Conservation (phyloP, 2,888 invertebrate species). For the Cheilosia vulpina region DNA sequence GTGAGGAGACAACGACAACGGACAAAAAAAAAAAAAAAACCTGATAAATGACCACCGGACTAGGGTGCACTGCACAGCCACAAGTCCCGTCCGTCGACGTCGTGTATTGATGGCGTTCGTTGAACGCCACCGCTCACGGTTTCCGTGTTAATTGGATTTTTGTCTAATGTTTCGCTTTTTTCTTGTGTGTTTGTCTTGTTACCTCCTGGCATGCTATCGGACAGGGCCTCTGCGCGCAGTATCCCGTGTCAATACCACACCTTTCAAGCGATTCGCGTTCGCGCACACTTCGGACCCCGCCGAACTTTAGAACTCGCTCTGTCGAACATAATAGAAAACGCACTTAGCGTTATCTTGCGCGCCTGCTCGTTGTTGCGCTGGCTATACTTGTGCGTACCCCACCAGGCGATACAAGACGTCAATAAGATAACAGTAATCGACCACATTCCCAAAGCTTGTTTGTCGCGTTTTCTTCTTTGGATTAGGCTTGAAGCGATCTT, state of each 20-base stretch:
- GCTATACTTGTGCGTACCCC: slow-evolving; percentile 2
- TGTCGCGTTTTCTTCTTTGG: slow-evolving; percentile 47
- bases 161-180: slow-evolving; percentile 80
- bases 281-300: slow-evolving; percentile 19
- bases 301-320: slow-evolving; percentile 45
- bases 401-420: slow-evolving; percentile 64
- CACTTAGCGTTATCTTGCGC: slow-evolving; percentile 69
- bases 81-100: slow-evolving; percentile 18
- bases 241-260: slow-evolving; percentile 72
- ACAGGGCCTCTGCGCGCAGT: slow-evolving; percentile 39
- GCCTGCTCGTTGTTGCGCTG: slow-evolving; percentile 44
- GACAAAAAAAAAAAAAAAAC: slow-evolving; percentile 27
- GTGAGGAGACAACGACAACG: slow-evolving; percentile 37
- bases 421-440: slow-evolving; percentile 72
- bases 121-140: slow-evolving; percentile 77
- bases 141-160: slow-evolving; percentile 83
- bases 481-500: slow-evolving; percentile 49
- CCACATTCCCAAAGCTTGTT: slow-evolving; percentile 69
- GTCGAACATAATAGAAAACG: slow-evolving; percentile 74
- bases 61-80: slow-evolving; percentile 7
- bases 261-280: slow-evolving; percentile 63
- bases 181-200: slow-evolving; percentile 41
- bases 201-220: slow-evolving; percentile 55
- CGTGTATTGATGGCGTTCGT: slow-evolving; percentile 63
- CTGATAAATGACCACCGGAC: slow-evolving; percentile 70